Conservation (phyloP, 2,888 invertebrate species). For the Polydrusus pterygomalis region DNA sequence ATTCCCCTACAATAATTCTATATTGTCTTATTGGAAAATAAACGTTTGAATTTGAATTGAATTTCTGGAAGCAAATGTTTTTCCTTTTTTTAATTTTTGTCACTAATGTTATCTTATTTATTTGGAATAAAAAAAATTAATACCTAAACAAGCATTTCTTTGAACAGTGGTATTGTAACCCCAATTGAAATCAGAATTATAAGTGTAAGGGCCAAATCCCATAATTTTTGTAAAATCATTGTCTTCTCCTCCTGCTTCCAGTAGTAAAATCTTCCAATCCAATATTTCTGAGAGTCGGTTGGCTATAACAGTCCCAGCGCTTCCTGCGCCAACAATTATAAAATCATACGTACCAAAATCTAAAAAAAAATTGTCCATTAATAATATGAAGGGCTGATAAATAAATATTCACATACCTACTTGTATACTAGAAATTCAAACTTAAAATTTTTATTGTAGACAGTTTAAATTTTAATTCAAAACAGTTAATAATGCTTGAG, state of each 20-base stretch:
- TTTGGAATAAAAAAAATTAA: neutral
- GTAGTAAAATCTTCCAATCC: constrained; percentile 34
- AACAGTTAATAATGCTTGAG: no score
- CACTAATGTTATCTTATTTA: neutral
- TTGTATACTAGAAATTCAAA: no score
- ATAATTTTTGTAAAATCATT: constrained; percentile 36
- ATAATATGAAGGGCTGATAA: no score
- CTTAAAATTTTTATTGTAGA: no score
- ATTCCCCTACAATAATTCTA: no score
- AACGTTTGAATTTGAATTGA: no score
- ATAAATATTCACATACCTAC: no score
- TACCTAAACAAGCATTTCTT: constrained; percentile 30
- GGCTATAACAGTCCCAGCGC: constrained; percentile 35
- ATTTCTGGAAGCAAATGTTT: no score
- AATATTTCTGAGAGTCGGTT: constrained; percentile 37
- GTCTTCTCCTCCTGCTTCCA: constrained; percentile 38
- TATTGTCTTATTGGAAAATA: no score
- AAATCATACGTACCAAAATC: constrained; percentile 46
- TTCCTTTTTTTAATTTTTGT: neutral
- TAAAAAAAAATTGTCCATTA: constrained; percentile 14
- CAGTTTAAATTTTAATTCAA: no score
- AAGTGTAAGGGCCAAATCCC: neutral
- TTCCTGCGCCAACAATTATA: constrained; percentile 39
- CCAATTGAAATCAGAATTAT: constrained; percentile 32
- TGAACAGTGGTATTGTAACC: constrained; percentile 36